Evolutionary conservation across 1,140 invertebrate species (phyloP), one percentile per base, ranked within the genome.

Genomic region (Akabosia matsudoensis): DNA sequence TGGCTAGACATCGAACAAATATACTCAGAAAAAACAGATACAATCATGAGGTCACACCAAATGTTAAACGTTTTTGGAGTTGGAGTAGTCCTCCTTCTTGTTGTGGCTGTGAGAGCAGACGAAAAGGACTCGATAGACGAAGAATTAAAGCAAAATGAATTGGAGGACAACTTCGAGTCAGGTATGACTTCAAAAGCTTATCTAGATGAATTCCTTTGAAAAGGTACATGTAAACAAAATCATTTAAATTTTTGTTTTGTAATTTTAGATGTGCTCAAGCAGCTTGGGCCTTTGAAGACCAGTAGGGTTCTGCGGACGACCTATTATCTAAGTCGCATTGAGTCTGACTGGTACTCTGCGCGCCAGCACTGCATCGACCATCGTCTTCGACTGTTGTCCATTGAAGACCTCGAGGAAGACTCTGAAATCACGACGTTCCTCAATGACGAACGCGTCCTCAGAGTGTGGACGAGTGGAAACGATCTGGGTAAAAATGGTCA

Each of bases 371-470:
- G 75, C 61, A 70, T 54, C 7, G 75, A 76, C 34, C 67, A 72
- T 14, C 70, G 56, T 33, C 52, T 76, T 31, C 70, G 71, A 56
- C 34, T 76, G n/a, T 31, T 76, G 18, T 70, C 75, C 13, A 76
- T 76, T 30, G 75, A 76, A 22, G 75, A 76, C 64, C 37, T 72
- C 0, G 70, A 76, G 24, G 75, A 76, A 61, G 75, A 76, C 26
- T 34, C 64, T 33, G 75, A 76, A 10, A 56, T 76, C n/a, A 70
- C 54, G 28, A 70, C n/a, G 1, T 76, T 72, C 33, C 70, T 76
- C 2, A 76, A 73, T 31, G 71, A 33, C 3, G 51, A 71, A 56
- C 30, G 70, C 45, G 52, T 45, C n/a, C 14, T 26, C 1, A 52
- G 33, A 14, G 26, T 51, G 16, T 76, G 75, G 75, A 76, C 75